These are phyloP conservation scores for Setophaga petechia DNA, from an alignment of 2,113 vertebrate genomes.

Conservation along the genomic window DNA sequence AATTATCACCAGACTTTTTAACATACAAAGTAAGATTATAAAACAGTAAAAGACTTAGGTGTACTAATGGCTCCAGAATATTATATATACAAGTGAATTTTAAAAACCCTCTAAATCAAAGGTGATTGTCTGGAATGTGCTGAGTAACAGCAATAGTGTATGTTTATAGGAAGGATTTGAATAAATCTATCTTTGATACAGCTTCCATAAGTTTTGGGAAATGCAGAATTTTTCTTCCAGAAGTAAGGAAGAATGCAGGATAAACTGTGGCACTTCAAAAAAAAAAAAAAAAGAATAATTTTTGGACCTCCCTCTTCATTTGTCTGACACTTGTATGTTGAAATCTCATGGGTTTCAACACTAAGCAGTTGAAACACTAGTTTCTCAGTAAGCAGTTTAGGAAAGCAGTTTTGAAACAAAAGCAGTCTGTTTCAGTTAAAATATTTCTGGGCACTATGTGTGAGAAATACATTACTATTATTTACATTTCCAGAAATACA, in stretches of 20 bases:
- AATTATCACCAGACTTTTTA: neutral
- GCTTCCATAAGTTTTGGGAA: neutral
- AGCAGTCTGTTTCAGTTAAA: neutral
- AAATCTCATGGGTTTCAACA: neutral
- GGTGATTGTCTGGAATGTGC: neutral
- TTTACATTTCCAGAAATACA: neutral
- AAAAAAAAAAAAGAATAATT: neutral
- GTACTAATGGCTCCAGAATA: neutral
- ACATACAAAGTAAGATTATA: neutral
- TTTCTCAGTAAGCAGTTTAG: neutral
- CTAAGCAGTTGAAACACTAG: neutral
- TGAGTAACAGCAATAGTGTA: neutral
- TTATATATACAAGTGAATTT: neutral
- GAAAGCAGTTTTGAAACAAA: neutral
- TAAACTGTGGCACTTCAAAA: neutral
- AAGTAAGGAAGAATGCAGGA: neutral
- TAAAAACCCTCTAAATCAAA: neutral
- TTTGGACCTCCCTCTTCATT: neutral
- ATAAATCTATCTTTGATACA: neutral
- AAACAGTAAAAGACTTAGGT: neutral
- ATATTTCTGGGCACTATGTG: neutral
- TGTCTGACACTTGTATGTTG: neutral
- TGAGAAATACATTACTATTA: neutral
- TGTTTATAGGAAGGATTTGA: neutral
- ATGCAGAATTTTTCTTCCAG: neutral